Conservation (phyloP, 2,113 vertebrate species). For the Ctenomys sociabilis region DNA sequence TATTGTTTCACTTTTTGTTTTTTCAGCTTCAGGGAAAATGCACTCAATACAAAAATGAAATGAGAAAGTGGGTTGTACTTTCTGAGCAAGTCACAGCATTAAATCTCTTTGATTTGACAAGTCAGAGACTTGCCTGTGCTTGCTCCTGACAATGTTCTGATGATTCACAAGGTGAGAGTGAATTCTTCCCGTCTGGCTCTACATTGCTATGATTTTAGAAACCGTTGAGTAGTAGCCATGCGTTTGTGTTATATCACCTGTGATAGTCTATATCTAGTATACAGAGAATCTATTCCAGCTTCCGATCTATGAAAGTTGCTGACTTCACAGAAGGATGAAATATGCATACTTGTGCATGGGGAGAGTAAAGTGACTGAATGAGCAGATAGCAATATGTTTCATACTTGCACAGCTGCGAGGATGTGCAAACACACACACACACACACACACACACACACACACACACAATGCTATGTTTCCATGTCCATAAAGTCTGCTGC, state of each 20-base stretch:
- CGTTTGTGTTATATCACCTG: conserved; percentile 25
- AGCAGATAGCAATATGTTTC: neutral
- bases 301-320: conserved; percentile 26
- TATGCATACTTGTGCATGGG: neutral
- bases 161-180: conserved; percentile 2
- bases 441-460: neutral
- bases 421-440: neutral
- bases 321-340: conserved; percentile 58
- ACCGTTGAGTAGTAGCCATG: neutral
- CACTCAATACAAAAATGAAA: conserved; percentile 27
- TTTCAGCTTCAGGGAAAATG: conserved; percentile 9
- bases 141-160: conserved; percentile 53
- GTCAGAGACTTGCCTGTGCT: no score
- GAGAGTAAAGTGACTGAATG: conserved; percentile 25
- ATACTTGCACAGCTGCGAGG: neutral
- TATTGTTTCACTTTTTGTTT: neutral
- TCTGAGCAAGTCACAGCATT: neutral
- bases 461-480: neutral
- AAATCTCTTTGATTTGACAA: no score
- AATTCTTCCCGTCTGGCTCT: conserved; percentile 29
- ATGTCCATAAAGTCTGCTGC: conserved; percentile 13
- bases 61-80: neutral
- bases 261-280: conserved; percentile 32
- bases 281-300: conserved; percentile 57
- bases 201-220: conserved; percentile 27